Evolutionary conservation across 2,888 invertebrate genomes (phyloP).

Genomic region (Ctena decussata): DNA sequence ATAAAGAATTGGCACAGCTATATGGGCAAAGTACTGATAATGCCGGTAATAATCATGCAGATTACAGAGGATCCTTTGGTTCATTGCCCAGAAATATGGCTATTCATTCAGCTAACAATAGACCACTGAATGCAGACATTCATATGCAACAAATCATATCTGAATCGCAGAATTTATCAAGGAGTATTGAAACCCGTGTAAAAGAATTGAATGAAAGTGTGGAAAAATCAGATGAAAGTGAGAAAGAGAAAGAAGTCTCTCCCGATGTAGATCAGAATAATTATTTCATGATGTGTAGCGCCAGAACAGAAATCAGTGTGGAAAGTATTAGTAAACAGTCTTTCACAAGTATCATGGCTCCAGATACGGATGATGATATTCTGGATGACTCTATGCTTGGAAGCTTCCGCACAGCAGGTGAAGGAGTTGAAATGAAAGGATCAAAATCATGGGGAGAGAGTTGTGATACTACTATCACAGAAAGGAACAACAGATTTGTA

Average conservation of each 20-base stretch:
- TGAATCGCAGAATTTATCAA: conserved; percentile 58
- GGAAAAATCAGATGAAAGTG: conserved; percentile 60
- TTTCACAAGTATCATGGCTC: conserved; percentile 56
- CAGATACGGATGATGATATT: conserved; percentile 48
- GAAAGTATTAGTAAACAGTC: conserved; percentile 65
- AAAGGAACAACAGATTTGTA: neutral
- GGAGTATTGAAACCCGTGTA: conserved; percentile 47
- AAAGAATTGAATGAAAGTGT: conserved; percentile 48
- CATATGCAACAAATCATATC: conserved; percentile 62
- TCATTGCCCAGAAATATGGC: conserved; percentile 24
- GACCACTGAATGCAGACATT: conserved; percentile 15
- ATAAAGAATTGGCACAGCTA: conserved; percentile 71
- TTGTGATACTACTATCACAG: neutral
- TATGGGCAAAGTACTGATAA: conserved; percentile 27
- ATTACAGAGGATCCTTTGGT: conserved; percentile 40
- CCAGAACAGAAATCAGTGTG: conserved; percentile 65
- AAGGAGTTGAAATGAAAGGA: conserved; percentile 36
- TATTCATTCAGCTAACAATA: neutral
- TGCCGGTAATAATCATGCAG: neutral
- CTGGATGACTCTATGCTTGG: conserved; percentile 50
- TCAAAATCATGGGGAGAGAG: neutral
- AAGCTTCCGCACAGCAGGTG: conserved; percentile 37
- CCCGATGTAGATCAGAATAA: conserved; percentile 85
- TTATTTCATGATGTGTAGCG: conserved; percentile 68
- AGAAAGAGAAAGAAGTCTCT: conserved; percentile 63